phyloP scores from a whole-genome alignment of 2,888 invertebrate genomes.

The Nysson spinosus region DNA sequence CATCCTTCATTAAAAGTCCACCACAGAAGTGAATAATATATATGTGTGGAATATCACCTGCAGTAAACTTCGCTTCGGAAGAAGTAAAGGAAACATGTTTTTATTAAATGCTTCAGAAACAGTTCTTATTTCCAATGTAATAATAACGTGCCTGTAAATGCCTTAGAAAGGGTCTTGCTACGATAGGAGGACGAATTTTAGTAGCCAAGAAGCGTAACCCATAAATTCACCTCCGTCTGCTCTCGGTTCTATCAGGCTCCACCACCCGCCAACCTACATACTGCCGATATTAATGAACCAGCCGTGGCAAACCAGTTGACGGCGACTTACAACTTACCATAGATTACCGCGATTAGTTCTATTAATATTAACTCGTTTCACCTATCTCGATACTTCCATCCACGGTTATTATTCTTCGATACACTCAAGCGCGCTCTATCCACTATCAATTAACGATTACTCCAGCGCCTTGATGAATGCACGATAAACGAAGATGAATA shows the following conservation, averaged over 20 bases:
- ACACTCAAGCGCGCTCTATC: too few species aligned
- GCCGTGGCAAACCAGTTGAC: slow-evolving; percentile 30
- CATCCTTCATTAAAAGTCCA: too few species aligned
- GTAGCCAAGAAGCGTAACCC: not conserved
- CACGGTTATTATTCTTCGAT: slow-evolving; percentile 12
- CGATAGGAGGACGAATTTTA: slow-evolving; percentile 6
- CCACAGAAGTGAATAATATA: too few species aligned
- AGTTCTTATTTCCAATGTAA: too few species aligned
- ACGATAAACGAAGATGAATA: too few species aligned
- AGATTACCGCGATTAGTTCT: slow-evolving; percentile 39
- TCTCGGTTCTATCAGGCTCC: slow-evolving; percentile 28
- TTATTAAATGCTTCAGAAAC: too few species aligned
- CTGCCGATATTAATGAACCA: slow-evolving; percentile 49
- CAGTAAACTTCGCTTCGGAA: too few species aligned
- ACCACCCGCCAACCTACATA: slow-evolving; percentile 37
- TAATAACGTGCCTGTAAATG: too few species aligned
- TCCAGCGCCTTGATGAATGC: too few species aligned
- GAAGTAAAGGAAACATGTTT: too few species aligned
- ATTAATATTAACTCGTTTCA: slow-evolving; percentile 12
- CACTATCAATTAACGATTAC: too few species aligned
- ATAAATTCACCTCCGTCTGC: slow-evolving; percentile 22
- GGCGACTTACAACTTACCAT: slow-evolving; percentile 25
- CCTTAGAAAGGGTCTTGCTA: not conserved
- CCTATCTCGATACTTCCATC: slow-evolving; percentile 19
- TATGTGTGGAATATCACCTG: too few species aligned